phyloP scores from a whole-genome alignment of 2,113 vertebrate genomes.

The Potamarius usumacintae region DNA sequence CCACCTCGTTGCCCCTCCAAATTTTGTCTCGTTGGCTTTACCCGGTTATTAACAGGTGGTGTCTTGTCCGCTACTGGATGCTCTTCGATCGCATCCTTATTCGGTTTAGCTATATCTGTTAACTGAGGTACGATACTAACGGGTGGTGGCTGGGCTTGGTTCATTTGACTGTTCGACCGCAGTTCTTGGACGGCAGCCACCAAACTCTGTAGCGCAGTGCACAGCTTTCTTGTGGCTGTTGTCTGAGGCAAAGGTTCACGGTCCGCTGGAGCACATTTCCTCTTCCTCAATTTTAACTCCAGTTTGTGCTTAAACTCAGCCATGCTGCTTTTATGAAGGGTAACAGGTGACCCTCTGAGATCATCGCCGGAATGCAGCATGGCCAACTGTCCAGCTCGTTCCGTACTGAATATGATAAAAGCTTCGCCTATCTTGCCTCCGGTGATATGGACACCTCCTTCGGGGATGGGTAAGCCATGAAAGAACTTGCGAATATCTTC shows the following conservation, averaged over 20 bases:
- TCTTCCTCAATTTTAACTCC: constrained; percentile 71
- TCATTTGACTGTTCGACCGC: constrained; percentile 31
- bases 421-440: constrained; percentile 88
- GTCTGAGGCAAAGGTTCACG: constrained; percentile 63
- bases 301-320: constrained; percentile 84
- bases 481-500: constrained; percentile 92
- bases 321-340: constrained; percentile 85
- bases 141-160: neutral
- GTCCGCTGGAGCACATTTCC: constrained; percentile 54
- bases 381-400: constrained; percentile 85
- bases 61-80: neutral
- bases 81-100: neutral
- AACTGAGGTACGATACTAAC: neutral
- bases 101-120: neutral
- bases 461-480: constrained; percentile 83
- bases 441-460: constrained; percentile 91
- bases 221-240: neutral
- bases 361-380: constrained; percentile 77
- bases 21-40: neutral
- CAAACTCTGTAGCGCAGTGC: constrained; percentile 46
- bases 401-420: constrained; percentile 89
- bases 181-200: constrained; percentile 57
- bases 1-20: constrained; percentile 49
- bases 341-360: constrained; percentile 81
- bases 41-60: neutral